phyloP scores from a whole-genome alignment of 30 jellyfish, hydroid and myxozoan genomes.

The Turritopsis rubra region DNA sequence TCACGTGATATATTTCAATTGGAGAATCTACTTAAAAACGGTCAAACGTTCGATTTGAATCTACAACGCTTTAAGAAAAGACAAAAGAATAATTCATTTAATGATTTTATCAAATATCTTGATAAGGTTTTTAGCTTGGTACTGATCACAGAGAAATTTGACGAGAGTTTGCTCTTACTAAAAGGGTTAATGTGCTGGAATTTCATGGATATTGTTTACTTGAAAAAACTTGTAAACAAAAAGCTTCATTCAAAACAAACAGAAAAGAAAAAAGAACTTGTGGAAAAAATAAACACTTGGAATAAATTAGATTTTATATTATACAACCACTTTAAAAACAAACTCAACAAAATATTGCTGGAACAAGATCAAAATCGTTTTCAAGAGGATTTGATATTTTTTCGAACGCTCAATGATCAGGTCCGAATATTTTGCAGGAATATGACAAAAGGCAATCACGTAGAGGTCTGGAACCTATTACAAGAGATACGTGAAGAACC shows the following conservation, averaged over 20 bases:
- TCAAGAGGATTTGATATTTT: conserved; percentile 43
- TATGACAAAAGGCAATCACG: not conserved
- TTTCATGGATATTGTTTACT: conserved; percentile 53
- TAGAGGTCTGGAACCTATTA: not conserved
- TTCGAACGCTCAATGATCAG: conserved; percentile 28
- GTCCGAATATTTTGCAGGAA: conserved; percentile 26
- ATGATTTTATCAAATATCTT: conserved; percentile 30
- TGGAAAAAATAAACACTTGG: conserved; percentile 24
- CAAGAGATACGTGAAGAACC: conserved; percentile 26
- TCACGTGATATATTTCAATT: not conserved
- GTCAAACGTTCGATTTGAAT: conserved; percentile 52
- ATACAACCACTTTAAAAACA: conserved; percentile 42
- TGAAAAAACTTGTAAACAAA: conserved; percentile 33
- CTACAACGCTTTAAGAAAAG: conserved; percentile 24
- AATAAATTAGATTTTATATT: conserved; percentile 41
- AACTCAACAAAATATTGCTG: conserved; percentile 19
- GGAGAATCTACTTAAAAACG: conserved; percentile 36
- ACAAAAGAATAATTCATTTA: not conserved
- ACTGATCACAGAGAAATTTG: conserved; percentile 57
- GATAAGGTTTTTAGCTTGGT: conserved; percentile 57
- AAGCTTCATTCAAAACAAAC: conserved; percentile 30
- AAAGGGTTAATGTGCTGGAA: conserved; percentile 50
- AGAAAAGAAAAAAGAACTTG: conserved; percentile 33
- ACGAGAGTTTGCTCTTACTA: conserved; percentile 53
- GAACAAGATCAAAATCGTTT: conserved; percentile 30